A percentile compares a stretch with the other conserved stretches of the same genome.
Conservation (phyloP, 2,888 invertebrate genomes). For the Antitype chi region DNA sequence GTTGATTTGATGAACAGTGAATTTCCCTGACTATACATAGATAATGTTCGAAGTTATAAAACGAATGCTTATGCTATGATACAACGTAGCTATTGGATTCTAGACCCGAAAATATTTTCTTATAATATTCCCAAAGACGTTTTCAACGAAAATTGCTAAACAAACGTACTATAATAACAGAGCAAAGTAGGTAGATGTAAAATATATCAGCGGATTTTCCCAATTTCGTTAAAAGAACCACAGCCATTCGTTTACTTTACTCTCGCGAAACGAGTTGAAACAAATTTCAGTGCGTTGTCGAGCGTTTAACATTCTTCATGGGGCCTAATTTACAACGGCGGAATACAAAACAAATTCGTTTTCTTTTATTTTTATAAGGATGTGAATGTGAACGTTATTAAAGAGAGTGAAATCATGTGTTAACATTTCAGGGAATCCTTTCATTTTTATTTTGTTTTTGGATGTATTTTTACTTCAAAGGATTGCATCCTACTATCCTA, state of each 20-base stretch:
- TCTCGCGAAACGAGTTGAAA: slow-evolving; percentile 78
- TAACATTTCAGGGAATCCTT: slow-evolving; percentile 37
- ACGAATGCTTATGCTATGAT: neutral
- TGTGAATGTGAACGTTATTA: slow-evolving; percentile 62
- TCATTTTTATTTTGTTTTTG: slow-evolving; percentile 8
- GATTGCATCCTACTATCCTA: neutral
- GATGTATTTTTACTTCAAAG: neutral
- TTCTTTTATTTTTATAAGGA: slow-evolving; percentile 67
- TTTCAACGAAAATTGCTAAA: slow-evolving; percentile 30
- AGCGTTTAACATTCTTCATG: slow-evolving; percentile 80
- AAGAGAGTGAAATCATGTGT: slow-evolving; percentile 46
- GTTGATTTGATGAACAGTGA: neutral
- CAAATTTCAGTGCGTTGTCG: slow-evolving; percentile 78
- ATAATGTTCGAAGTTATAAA: neutral
- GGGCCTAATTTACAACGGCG: slow-evolving; percentile 71
- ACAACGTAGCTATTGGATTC: neutral
- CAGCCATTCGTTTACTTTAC: slow-evolving; percentile 82
- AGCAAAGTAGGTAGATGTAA: slow-evolving; percentile 47
- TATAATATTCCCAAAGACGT: slow-evolving; percentile 1
- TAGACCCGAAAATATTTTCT: slow-evolving; percentile 3
- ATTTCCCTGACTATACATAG: neutral
- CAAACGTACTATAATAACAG: slow-evolving; percentile 35
- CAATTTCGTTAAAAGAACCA: slow-evolving; percentile 82
- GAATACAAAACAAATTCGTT: slow-evolving; percentile 74
- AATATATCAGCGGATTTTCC: slow-evolving; percentile 70